Base-by-base conservation (phyloP, 2,888 invertebrate genomes). In the Troilus luridus region DNA sequence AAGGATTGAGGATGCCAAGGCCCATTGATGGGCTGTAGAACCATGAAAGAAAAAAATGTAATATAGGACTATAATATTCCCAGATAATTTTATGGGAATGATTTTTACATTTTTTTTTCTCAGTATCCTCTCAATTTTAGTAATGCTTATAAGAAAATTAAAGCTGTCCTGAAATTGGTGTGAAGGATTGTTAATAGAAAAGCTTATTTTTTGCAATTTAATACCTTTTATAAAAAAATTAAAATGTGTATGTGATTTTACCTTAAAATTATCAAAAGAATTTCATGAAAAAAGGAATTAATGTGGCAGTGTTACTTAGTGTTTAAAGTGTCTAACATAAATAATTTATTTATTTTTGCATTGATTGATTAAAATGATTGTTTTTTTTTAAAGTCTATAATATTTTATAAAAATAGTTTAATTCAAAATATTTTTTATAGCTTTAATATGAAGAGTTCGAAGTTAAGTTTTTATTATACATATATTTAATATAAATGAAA, bases 311-410 rank as follows among this genome's bases (percentile, higher is more conserved):
- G n/a, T 58, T 85, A 58, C 56, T 54, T 85, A n/a, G 56, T 58
- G 56, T 56, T 85, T 85, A n/a, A 85, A 85, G 21, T n/a, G 12
- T 85, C 56, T 56, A 56, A 85, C 54, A 56, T 85, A 81, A 81
- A 81, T 81, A 56, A 85, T 85, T 56, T 85, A 85, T 85, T 85
- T 85, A 85, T 85, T 85, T 85, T 85, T 54, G n/a, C 56, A 58
- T 85, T 58, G n/a, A n/a, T 56, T 56, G 24, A 24, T 77, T 72
- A 77, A 3, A 77, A 77, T 58, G n/a, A 85, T n/a, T 54, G 85
- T 85, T 85, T 81, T 85, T 58, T 54, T 56, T 85, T n/a, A 85
- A 41, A 56, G 56, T 85, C 54, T 56, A 54, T n/a, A 56, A 56
- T n/a, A 58, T 85, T 85, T 77, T 85, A n/a, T 85, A 85, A 54